Evolutionary conservation across 2,797 vertebrate species (phyloP).

Genomic region (Taeniopygia guttata): DNA sequence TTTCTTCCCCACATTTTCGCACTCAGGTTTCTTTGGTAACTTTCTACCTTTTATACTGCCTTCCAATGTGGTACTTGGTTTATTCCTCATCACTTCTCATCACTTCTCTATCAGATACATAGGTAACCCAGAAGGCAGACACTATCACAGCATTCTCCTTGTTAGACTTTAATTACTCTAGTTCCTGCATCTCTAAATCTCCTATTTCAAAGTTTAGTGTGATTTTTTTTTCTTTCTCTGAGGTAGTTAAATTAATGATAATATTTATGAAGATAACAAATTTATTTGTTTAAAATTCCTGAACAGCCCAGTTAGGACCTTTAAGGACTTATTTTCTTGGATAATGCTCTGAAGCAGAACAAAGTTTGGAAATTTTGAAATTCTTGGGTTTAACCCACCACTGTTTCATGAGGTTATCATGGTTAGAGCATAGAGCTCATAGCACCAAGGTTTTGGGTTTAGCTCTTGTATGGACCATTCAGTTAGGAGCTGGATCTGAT

Average conservation of each 20-base stretch:
- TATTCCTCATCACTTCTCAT: background rate
- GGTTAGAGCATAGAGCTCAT: background rate
- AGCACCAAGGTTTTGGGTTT: background rate
- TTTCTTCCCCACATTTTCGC: background rate
- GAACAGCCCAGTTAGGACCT: background rate
- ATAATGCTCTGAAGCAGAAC: background rate
- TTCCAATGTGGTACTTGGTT: background rate
- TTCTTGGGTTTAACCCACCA: background rate
- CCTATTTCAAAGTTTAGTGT: background rate
- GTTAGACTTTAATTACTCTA: background rate
- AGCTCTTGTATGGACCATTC: background rate
- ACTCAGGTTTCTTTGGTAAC: background rate
- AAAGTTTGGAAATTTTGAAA: background rate
- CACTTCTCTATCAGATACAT: accelerated
- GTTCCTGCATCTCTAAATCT: background rate
- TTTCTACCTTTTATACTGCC: background rate
- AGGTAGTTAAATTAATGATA: background rate
- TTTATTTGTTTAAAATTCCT: background rate
- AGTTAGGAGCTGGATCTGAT: no score
- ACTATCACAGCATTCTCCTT: background rate
- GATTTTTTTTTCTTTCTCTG: background rate
- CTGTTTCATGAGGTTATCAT: accelerated
- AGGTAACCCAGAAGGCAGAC: background rate
- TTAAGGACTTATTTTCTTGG: background rate
- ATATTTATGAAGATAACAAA: background rate